These are phyloP conservation scores for Hipparchia semele DNA, from an alignment of 2,888 invertebrate genomes.

Conservation along the genomic window DNA sequence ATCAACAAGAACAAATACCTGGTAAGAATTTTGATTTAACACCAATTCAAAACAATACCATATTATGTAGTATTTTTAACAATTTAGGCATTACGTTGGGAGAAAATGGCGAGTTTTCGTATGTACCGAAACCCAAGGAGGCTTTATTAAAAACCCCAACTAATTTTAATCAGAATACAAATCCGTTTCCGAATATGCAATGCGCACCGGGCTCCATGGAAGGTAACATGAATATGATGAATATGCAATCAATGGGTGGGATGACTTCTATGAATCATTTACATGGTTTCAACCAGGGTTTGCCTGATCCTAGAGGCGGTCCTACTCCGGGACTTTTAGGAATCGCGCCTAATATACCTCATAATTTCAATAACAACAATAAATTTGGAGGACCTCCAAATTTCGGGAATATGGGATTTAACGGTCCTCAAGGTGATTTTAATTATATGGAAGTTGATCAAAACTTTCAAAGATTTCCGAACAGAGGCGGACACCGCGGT, in stretches of 20 bases:
- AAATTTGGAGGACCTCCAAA: constrained; percentile 70
- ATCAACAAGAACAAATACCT: constrained; percentile 81
- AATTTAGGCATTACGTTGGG: constrained; percentile 84
- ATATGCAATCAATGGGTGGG: constrained; percentile 66
- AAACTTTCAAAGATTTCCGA: constrained; percentile 71
- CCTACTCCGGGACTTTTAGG: constrained; percentile 83
- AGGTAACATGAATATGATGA: constrained; percentile 71
- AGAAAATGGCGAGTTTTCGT: constrained; percentile 82
- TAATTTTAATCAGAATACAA: constrained; percentile 65
- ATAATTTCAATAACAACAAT: constrained; percentile 68
- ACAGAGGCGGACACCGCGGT: constrained; percentile 71
- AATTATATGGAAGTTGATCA: constrained; percentile 73
- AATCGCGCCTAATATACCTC: constrained; percentile 81
- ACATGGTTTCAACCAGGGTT: constrained; percentile 69
- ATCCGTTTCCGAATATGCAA: constrained; percentile 63
- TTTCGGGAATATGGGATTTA: constrained; percentile 73
- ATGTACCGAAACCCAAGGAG: constrained; percentile 76
- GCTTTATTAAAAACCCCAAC: constrained; percentile 72
- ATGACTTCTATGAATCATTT: constrained; percentile 73
- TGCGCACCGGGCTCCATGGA: constrained; percentile 61
- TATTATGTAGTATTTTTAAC: constrained; percentile 83
- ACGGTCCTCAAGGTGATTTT: constrained; percentile 71
- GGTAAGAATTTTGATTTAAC: constrained; percentile 82
- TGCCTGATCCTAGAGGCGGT: constrained; percentile 76
- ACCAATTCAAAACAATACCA: constrained; percentile 75